phyloP scores from a whole-genome alignment of 2,113 vertebrate genomes.

The Sarotherodon lohbergeri region DNA sequence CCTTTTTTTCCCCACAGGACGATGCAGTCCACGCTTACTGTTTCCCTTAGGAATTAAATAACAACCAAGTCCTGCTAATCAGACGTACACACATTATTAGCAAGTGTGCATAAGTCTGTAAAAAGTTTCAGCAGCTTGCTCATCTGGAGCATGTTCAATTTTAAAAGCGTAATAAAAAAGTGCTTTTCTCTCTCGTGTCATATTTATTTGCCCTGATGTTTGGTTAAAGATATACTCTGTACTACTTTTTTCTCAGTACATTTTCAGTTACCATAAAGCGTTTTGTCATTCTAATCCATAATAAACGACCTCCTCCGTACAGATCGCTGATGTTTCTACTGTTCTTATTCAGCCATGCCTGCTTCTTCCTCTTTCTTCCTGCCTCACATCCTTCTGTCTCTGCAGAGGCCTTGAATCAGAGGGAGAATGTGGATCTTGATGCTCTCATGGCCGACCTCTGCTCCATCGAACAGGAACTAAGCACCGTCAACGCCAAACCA shows the following conservation, averaged over 20 bases:
- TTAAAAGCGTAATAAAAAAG: background rate
- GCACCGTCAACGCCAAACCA: conserved; percentile 80
- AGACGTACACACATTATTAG: background rate
- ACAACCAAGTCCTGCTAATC: background rate
- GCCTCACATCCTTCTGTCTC: background rate
- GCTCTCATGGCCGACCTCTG: conserved; percentile 96
- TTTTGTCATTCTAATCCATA: background rate
- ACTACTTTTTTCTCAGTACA: background rate
- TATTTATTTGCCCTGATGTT: background rate
- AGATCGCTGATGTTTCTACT: background rate
- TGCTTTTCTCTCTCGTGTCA: background rate
- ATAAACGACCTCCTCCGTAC: background rate
- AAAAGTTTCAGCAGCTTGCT: background rate
- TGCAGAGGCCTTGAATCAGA: conserved; percentile 95
- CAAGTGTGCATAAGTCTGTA: background rate
- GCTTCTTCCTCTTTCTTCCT: background rate
- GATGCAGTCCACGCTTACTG: background rate
- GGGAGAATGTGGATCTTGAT: conserved; percentile 92
- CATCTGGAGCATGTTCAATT: background rate
- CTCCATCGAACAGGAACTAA: conserved; percentile 97
- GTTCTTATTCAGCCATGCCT: background rate
- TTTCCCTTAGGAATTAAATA: background rate
- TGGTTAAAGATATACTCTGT: background rate
- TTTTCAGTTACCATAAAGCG: background rate
- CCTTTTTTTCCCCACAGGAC: background rate